Evolutionary conservation across 2,797 vertebrate species (phyloP), one percentile per base, ranked within the genome.

Genomic region (Esox lucius): DNA sequence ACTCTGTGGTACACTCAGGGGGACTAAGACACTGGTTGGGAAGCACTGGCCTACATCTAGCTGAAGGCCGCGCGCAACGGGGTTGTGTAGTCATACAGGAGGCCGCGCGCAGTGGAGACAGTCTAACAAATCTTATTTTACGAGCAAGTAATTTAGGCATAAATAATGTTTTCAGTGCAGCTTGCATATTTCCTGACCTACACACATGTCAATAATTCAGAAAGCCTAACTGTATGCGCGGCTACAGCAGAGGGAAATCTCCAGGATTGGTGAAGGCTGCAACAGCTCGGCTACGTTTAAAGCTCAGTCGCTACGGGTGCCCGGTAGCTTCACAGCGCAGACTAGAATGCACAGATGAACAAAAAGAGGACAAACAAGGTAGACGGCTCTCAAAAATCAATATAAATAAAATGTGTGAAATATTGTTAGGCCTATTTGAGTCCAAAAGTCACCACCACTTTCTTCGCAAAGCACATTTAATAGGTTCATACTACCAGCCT

Each of bases 241-340:
- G 84, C 84, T 76, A 75, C 84, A 79, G 74, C 35, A 26, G 76
- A 75, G 79, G 76, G 74, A 48, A 77, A 5, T 64, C 24, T 39
- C 61, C 31, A 74, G 49, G 49, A 3, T 70, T 71, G 85, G 76
- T 84, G 86, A 86, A 74, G 71, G 71, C 59, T 69, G 46, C 70
- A 82, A 81, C 81, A 86, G 78, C 72, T 87, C 80, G 62, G 70
- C 73, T 72, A 28, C 78, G 71, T 81, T 75, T 80, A 48, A 77
- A 66, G 17, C 64, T 5, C 16, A 68, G 80, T 33, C 74, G 53
- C 22, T 69, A 65, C 68, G 78, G 81, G 74, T 78, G 76, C 78
- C 82, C 70, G 28, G 75, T 68, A 70, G 75, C 65, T 74, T 70
- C 75, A 80, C 59, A 53, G 24, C 73, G 39, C 46, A 77, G 71